Conservation (phyloP, 2,113 vertebrate genomes). For the Corythoichthys haematopterus region DNA sequence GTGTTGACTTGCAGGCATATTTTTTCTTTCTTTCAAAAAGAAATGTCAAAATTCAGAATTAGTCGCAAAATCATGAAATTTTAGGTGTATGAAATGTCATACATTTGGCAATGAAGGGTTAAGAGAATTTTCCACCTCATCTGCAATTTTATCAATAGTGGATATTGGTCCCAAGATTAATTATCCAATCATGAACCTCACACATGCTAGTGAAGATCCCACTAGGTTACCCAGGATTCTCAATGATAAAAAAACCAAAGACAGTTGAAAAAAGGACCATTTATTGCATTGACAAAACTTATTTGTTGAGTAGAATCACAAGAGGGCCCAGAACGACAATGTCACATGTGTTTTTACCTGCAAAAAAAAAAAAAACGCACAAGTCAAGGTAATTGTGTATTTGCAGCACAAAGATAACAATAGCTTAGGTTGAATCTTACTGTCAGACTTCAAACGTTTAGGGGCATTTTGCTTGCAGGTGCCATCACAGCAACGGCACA, state of each 20-base stretch:
- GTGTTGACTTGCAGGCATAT: too few species aligned
- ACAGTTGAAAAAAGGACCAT: neutral
- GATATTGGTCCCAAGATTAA: too few species aligned
- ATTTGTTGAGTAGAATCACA: constrained; percentile 19
- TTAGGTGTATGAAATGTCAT: too few species aligned
- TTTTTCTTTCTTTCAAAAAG: too few species aligned
- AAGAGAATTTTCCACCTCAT: too few species aligned
- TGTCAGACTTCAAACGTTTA: neutral
- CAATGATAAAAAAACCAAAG: neutral
- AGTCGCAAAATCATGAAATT: too few species aligned
- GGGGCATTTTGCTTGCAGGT: constrained; percentile 3
- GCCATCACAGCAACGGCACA: constrained; percentile 38
- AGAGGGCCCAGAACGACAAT: constrained; percentile 26
- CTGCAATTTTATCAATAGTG: too few species aligned
- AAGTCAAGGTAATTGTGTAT: neutral
- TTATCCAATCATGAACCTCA: too few species aligned
- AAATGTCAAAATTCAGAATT: too few species aligned
- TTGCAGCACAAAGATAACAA: neutral
- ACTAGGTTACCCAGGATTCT: too few species aligned
- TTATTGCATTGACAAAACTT: constrained; percentile 9
- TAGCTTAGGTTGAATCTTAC: neutral
- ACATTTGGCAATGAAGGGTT: too few species aligned
- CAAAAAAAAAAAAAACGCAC: neutral
- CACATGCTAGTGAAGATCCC: too few species aligned
- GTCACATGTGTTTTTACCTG: constrained; percentile 16